Base-by-base conservation (phyloP, 2,113 vertebrate genomes). In the Poecilia latipinna region DNA sequence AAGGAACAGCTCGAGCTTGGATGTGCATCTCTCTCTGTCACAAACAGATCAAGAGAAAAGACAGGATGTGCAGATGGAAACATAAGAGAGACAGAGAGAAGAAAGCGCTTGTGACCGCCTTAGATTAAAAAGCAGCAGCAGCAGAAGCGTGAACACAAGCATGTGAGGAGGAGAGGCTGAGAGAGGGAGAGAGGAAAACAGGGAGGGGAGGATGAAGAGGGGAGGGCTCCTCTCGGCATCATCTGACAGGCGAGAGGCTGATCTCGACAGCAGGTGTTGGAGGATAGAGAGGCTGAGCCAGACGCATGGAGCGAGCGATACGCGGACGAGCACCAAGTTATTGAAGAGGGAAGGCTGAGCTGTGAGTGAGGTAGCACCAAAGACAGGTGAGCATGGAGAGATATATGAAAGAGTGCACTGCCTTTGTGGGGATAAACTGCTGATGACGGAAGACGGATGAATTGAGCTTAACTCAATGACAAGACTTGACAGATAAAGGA, bases 221-320 rank as follows among this genome's bases (percentile, higher is more conserved):
- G 85, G 82, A 86, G 84, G 89, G 89, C 87, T 84, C 61, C 78
- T 87, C 84, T 74, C 78, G 85, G 84, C 87, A 91, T 88, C 92
- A 79, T 88, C 80, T 89, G 87, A 89, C 80, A 72, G 73, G 48
- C 84, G 82, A 78, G 80, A 88, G 82, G 83, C 88, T 84, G 85
- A 87, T 83, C 86, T 84, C 79, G 32, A 81, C 85, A 92, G 91
- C 89, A 92, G 90, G 88, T 89, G 90, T 86, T 72, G 78, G 89
- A 85, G 68, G 68, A 83, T 17, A 78, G 85, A 87, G 73, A 88
- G 71, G 72, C 68, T 66, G 82, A 87, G 73, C 77, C 75, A 81
- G 86, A 81, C 67, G 13, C 72, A 63, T 75, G 12, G 61, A 84
- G 61, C 51, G 37, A 84, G 80, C 72, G 64, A 80, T 61, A 83